Conservation (phyloP, 2,888 invertebrate genomes). For the Isotomurus palustris region DNA sequence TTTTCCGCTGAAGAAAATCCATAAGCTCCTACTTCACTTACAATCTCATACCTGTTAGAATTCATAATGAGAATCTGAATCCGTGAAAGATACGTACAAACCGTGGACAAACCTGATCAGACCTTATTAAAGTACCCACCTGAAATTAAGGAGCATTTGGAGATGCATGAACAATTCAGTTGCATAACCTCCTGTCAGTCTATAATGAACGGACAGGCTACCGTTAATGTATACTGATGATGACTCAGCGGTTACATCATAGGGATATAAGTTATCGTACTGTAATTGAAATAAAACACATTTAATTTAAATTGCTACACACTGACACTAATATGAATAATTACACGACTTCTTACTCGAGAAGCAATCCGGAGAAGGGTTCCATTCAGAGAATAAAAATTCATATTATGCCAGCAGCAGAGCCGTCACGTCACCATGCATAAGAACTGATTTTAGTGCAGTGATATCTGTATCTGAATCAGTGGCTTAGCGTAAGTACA, state of each 20-base stretch:
- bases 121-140: slow-evolving; percentile 13
- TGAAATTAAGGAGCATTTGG: slow-evolving; percentile 21
- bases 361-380: slow-evolving; percentile 9
- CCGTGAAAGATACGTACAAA: no score
- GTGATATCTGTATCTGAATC: no score
- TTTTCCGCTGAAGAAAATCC: slow-evolving; percentile 4
- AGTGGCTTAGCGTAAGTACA: no score
- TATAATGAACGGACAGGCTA: slow-evolving; percentile 1
- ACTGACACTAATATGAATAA: not conserved
- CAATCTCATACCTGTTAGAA: slow-evolving; percentile 14
- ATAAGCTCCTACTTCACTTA: slow-evolving; percentile 7
- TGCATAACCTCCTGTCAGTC: slow-evolving; percentile 26
- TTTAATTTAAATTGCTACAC: not conserved
- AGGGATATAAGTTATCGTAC: slow-evolving; percentile 21
- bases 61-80: not conserved
- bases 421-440: no score
- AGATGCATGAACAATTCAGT: slow-evolving; percentile 26
- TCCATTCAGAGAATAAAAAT: slow-evolving; percentile 11
- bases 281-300: not conserved
- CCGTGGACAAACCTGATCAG: not conserved
- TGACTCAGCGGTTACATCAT: slow-evolving; percentile 15
- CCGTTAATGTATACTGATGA: not conserved
- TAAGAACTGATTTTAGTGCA: no score
- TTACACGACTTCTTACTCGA: slow-evolving; percentile 10
- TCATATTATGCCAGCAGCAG: no score